Evolutionary conservation across 2,888 invertebrate species (phyloP).

Genomic region (Ophion slaviceki): DNA sequence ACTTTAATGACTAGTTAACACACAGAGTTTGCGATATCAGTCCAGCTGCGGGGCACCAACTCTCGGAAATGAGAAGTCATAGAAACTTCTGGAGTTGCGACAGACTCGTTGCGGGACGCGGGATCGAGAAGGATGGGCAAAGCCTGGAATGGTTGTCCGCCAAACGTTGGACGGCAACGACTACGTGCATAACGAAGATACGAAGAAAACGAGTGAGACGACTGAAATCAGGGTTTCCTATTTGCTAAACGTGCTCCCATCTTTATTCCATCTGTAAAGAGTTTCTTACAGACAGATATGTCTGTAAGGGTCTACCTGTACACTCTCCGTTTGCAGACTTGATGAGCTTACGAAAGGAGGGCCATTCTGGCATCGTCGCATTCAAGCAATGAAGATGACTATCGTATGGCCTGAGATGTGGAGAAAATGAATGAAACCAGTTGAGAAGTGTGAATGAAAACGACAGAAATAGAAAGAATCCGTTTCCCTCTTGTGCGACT

Average conservation of each 20-base stretch:
- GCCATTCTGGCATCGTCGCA: constrained; percentile 38
- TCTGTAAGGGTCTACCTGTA: constrained; percentile 33
- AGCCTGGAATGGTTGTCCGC: constrained; percentile 23
- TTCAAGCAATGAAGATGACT: constrained; percentile 61
- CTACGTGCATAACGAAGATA: constrained; percentile 37
- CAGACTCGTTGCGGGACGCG: neutral
- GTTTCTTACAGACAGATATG: constrained; percentile 53
- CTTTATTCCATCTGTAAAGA: constrained; percentile 82
- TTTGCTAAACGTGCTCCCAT: constrained; percentile 76
- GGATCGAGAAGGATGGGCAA: constrained; percentile 44
- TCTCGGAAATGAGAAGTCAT: constrained; percentile 73
- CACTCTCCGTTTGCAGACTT: constrained; percentile 43
- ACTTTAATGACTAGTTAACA: constrained; percentile 79
- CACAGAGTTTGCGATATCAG: constrained; percentile 74
- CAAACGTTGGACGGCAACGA: constrained; percentile 16
- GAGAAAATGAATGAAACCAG: constrained; percentile 19
- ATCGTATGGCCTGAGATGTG: constrained; percentile 42
- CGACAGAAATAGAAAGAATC: constrained; percentile 28
- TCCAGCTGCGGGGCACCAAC: constrained; percentile 69
- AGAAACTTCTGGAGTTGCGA: constrained; percentile 70
- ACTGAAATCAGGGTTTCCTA: constrained; percentile 66
- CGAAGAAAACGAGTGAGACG: constrained; percentile 52
- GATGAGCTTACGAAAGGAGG: constrained; percentile 56
- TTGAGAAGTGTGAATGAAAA: constrained; percentile 27
- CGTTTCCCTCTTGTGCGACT: constrained; percentile 13